Conservation (phyloP, 1,140 invertebrate species). For the Apocrypta bakeri region DNA sequence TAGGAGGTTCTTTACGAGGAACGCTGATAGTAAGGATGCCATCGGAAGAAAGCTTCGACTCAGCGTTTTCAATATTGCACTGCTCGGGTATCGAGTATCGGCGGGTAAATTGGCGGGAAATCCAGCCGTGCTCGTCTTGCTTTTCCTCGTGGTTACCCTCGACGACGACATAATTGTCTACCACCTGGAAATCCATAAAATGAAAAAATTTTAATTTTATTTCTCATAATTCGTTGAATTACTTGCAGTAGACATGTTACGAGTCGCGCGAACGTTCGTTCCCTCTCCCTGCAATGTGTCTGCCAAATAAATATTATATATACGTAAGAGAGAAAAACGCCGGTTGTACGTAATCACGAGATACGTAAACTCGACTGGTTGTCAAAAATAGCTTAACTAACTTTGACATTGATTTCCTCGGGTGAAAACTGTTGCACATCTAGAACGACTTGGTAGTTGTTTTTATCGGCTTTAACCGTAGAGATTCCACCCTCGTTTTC, state of each 20-base stretch:
- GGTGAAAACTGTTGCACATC: conserved; percentile 91
- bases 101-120: conserved; percentile 83
- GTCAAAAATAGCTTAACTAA: conserved; percentile 62
- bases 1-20: conserved; percentile 58
- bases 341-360: too few relatives aligned
- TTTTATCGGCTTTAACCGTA: conserved; percentile 38
- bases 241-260: too few relatives aligned
- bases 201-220: too few relatives aligned
- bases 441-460: conserved; percentile 80
- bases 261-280: too few relatives aligned
- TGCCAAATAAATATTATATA: too few relatives aligned
- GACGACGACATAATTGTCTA: conserved; percentile 81
- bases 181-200: conserved; percentile 73
- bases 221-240: too few relatives aligned
- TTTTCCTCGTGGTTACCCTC: conserved; percentile 87
- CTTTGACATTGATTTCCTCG: conserved; percentile 88
- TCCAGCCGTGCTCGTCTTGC: conserved; percentile 82
- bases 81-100: conserved; percentile 82
- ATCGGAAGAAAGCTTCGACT: conserved; percentile 73
- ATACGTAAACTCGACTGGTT: too few relatives aligned
- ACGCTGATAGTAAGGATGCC: conserved; percentile 75
- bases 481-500: conserved; percentile 45
- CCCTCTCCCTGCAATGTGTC: too few relatives aligned
- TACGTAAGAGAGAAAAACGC: too few relatives aligned
- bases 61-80: conserved; percentile 73